phyloP scores from a whole-genome alignment of 2,888 invertebrate species.

The Zelleria hepariella region DNA sequence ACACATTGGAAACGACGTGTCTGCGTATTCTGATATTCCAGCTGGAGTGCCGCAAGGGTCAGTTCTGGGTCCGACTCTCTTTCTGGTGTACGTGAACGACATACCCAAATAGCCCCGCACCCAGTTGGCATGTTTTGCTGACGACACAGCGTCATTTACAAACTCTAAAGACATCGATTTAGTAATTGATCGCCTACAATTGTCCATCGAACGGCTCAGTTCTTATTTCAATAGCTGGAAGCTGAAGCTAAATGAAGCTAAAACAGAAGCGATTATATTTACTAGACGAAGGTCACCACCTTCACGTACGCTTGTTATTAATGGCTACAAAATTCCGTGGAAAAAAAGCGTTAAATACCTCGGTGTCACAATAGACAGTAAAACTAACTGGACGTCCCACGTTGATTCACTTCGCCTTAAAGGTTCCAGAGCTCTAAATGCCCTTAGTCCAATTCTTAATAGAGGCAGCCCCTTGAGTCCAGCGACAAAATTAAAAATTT shows the following conservation, averaged over 20 bases:
- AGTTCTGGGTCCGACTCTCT: slow-evolving; percentile 14
- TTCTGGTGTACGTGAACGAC: background rate
- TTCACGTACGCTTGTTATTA: background rate
- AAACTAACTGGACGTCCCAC: background rate
- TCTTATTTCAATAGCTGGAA: background rate
- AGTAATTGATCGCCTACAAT: background rate
- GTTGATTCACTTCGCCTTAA: background rate
- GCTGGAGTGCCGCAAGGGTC: slow-evolving; percentile 18
- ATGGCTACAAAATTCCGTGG: background rate
- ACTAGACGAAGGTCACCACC: background rate
- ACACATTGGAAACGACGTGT: slow-evolving; percentile 8
- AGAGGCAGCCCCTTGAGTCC: background rate
- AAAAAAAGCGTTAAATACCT: background rate
- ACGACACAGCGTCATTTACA: slow-evolving; percentile 5
- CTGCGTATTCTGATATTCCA: slow-evolving; percentile 6
- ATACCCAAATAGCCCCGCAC: background rate
- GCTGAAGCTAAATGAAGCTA: background rate
- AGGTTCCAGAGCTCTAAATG: background rate
- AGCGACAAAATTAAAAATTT: background rate
- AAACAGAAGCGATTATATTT: background rate
- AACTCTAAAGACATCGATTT: slow-evolving; percentile 2
- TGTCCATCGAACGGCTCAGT: background rate
- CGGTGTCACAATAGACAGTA: background rate
- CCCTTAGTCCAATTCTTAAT: background rate
- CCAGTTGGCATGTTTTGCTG: slow-evolving; percentile 3